Percentiles rank a stretch among this genome's conserved stretches.
Conservation (phyloP, 2,888 invertebrate species). For the Caenorhabditis zanzibari region DNA sequence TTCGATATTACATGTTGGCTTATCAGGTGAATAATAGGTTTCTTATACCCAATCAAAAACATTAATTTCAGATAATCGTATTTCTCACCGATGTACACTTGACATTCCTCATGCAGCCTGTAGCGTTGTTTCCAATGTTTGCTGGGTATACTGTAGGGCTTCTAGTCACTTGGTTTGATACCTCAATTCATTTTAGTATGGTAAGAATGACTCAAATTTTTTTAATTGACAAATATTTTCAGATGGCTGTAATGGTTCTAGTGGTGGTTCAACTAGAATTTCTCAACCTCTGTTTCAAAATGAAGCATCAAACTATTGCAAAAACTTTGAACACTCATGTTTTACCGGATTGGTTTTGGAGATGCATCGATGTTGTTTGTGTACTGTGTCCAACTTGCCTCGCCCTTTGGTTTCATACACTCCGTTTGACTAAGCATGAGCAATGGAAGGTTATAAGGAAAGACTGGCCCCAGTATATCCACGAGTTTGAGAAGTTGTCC, state of each 20-base stretch:
- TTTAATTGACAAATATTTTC: background rate
- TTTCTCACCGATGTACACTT: background rate
- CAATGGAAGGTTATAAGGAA: background rate
- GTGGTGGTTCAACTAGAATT: background rate
- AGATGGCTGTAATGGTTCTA: background rate
- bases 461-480: background rate
- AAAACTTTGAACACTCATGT: background rate
- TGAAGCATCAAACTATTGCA: constrained; percentile 12
- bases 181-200: background rate
- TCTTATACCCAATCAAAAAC: too few species aligned
- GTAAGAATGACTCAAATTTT: background rate
- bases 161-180: background rate
- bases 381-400: background rate
- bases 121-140: background rate
- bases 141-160: background rate
- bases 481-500: background rate
- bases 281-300: background rate
- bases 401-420: background rate
- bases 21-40: constrained; percentile 17
- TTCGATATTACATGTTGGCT: constrained; percentile 16
- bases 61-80: background rate
- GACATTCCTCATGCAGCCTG: background rate
- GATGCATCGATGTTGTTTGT: background rate
- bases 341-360: background rate
- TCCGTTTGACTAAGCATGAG: background rate